These are phyloP conservation scores for Odontophorus gujanensis DNA, from an alignment of 2,113 vertebrate genomes.

Conservation along the genomic window DNA sequence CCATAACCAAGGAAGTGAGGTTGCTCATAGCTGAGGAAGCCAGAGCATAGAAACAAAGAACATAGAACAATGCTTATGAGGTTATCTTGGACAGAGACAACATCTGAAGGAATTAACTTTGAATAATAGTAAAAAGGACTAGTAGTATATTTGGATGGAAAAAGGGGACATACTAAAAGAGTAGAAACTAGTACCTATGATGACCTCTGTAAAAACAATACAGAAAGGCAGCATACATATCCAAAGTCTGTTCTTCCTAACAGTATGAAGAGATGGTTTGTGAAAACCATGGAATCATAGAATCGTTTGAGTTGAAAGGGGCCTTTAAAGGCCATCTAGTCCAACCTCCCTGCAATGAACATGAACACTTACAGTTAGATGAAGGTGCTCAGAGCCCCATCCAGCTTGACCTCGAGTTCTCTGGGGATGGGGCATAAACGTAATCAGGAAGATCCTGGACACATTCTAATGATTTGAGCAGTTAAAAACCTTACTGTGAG, in stretches of 20 bases:
- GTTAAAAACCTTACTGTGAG: background rate
- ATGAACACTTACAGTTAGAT: no score
- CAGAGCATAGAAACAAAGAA: background rate
- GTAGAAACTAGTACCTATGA: background rate
- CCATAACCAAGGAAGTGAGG: background rate
- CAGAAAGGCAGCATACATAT: background rate
- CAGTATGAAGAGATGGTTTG: background rate
- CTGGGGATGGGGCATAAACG: no score
- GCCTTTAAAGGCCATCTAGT: no score
- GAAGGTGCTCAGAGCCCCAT: no score
- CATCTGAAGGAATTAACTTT: background rate
- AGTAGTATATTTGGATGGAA: background rate
- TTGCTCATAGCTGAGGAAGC: background rate
- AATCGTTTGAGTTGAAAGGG: no score
- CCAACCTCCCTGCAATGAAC: no score
- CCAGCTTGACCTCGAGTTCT: no score
- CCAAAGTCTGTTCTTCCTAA: background rate
- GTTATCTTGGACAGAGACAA: background rate
- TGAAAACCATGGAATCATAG: background rate
- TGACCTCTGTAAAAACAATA: background rate
- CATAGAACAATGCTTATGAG: background rate
- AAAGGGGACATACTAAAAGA: background rate
- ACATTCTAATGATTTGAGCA: background rate
- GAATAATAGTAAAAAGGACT: background rate
- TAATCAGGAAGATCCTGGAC: background rate